Evolutionary conservation across 2,113 vertebrate genomes (phyloP), one percentile per base, ranked within the genome.

Genomic region (Halichoeres trimaculatus): DNA sequence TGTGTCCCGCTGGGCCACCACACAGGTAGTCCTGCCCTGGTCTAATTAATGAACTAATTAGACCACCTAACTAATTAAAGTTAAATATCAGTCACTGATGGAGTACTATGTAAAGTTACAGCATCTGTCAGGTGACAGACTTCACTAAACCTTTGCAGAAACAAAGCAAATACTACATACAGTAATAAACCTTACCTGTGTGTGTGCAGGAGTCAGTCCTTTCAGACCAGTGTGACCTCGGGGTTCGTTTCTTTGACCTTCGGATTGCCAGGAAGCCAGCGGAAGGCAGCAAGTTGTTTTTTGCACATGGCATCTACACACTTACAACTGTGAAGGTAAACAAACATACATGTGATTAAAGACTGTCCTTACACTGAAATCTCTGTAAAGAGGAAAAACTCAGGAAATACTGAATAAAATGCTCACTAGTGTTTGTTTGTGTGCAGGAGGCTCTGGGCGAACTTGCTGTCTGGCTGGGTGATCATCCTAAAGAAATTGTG

Each of bases 171-270:
- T n/a, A n/a, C n/a, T n/a, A n/a, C n/a, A n/a, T n/a, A n/a, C n/a
- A n/a, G n/a, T n/a, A n/a, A n/a, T n/a, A n/a, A n/a, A n/a, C 30
- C 13, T 14, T 54, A 20, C 70, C 24, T 53, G 38, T 56, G 34
- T 58, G 38, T 58, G 4, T 48, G 9, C 5, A 92, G 90, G 67
- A 80, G 9, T 80, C 81, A 0, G 78, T 81, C 54, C 86, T 92
- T 55, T 71, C 68, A 0, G 85, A 93, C 61, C 97, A 99, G 76
- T 94, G 97, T 64, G 92, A 97, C 10, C 92, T 95, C 0, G 97
- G 97, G 2, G 89, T 96, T 72, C 93, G 97, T 48, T 98, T 95
- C 74, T 84, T 99, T 47, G 97, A 99, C 89, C 94, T 99, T 52
- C 92, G 97, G 63, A 90, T 98, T 0, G 96, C 95, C 4, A 95